phyloP scores from a whole-genome alignment of 2,888 invertebrate species.

The Ornithoptera alexandrae region DNA sequence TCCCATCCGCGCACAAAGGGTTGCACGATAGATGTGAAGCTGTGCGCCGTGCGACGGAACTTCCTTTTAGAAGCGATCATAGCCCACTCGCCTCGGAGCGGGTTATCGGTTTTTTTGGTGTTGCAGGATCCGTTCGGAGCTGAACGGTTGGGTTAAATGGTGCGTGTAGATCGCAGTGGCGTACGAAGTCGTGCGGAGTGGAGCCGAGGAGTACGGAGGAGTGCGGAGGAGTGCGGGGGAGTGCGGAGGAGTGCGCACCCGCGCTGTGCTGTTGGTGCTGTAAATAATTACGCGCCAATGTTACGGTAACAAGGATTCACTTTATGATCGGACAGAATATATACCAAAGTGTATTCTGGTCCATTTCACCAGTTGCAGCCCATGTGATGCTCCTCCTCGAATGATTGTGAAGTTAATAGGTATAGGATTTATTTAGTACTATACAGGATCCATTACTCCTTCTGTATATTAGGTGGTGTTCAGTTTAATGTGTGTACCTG shows the following conservation, averaged over 20 bases:
- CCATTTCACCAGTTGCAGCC: too few relatives aligned
- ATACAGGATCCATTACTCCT: too few relatives aligned
- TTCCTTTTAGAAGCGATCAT: conserved; percentile 32
- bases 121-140: conserved; percentile 32
- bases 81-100: conserved; percentile 28
- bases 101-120: conserved; percentile 30
- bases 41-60: conserved; percentile 30
- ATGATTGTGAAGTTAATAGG: too few relatives aligned
- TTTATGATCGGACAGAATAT: too few relatives aligned
- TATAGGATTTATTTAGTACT: too few relatives aligned
- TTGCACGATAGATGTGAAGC: conserved; percentile 33
- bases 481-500: too few relatives aligned
- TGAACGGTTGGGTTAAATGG: conserved; percentile 52
- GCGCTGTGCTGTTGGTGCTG: conserved; percentile 28
- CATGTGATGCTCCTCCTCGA: too few relatives aligned
- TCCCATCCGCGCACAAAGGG: conserved; percentile 23
- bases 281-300: conserved; percentile 26
- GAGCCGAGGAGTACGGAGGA: not conserved
- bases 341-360: too few relatives aligned
- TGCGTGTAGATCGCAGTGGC: conserved; percentile 53
- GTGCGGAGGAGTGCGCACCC: conserved; percentile 33
- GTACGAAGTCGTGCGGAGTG: conserved; percentile 42
- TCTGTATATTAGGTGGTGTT: too few relatives aligned
- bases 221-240: conserved; percentile 33
- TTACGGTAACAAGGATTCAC: not conserved